Conservation (phyloP, 2,888 invertebrate species). For the Agonopterix arenella region DNA sequence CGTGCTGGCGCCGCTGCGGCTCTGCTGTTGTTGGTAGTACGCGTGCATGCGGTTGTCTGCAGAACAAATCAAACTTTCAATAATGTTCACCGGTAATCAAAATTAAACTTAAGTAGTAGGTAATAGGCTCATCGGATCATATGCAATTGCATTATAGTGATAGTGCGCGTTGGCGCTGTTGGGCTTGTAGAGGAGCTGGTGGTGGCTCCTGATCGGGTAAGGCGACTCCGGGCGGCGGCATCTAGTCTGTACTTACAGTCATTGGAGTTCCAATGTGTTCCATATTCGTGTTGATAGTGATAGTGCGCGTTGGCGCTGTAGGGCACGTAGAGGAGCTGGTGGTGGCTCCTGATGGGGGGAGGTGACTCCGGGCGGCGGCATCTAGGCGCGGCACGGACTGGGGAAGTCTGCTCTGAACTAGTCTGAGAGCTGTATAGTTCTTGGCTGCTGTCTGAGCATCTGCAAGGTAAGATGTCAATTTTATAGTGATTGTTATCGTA, state of each 20-base stretch:
- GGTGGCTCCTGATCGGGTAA: constrained; percentile 81
- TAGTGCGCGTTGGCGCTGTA: constrained; percentile 74
- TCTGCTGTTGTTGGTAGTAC: constrained; percentile 41
- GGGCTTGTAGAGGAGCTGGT: constrained; percentile 83
- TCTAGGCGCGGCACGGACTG: constrained; percentile 47
- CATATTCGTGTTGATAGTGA: constrained; percentile 57
- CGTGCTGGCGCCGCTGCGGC: constrained; percentile 34
- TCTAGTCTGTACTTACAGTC: constrained; percentile 49
- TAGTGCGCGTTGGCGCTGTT: constrained; percentile 56
- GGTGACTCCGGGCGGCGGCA: constrained; percentile 81
- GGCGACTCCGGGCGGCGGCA: constrained; percentile 81
- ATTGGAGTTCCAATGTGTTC: constrained; percentile 42
- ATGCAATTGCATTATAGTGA: no score
- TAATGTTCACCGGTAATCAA: neutral
- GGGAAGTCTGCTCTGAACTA: constrained; percentile 67
- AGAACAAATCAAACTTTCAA: neutral
- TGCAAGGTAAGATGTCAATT: constrained; percentile 17
- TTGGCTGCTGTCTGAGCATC: constrained; percentile 66
- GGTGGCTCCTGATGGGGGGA: constrained; percentile 81
- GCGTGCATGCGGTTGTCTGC: constrained; percentile 36
- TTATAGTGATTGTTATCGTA: neutral
- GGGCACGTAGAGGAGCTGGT: constrained; percentile 83
- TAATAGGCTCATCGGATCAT: no score
- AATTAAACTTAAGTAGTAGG: neutral
- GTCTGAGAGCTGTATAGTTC: constrained; percentile 68